Evolutionary conservation across 2,888 invertebrate species (phyloP), one percentile per base, ranked within the genome.

Genomic region (Eupithecia tripunctaria): DNA sequence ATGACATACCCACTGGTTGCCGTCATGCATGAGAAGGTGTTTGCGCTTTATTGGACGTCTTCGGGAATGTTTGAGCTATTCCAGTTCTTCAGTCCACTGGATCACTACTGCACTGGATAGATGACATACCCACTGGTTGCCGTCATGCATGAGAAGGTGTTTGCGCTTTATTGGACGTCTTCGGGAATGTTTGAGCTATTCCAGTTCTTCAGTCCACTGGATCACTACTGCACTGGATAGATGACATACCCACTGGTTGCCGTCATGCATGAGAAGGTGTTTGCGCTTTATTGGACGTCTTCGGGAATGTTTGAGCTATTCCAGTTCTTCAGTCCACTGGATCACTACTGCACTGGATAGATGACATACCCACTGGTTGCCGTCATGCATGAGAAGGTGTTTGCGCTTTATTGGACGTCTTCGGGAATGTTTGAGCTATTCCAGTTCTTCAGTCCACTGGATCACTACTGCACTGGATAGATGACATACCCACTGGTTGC

Each of bases 11-110:
- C 62, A 62, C 32, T 62, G 64, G 25, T 64, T 56, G 56, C 60
- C 64, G 29, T 70, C 32, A 65, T 71, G 74, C 71, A 76, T 72
- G 21, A 25, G 10, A 38, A 63, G 36, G 36, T n/a, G n/a, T 64
- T 38, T 64, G 15, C 38, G 64, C 64, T 64, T 64, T 64, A 64
- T 64, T 38, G 38, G 25, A 36, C 12, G 27, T 63, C 4, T 63
- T 32, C 21, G 3, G 56, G 25, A 56, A 12, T 56, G 56, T 56
- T 56, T 56, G 56, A 5, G 21, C 2, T 56, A 56, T 56, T 56
- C 56, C 56, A 56, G 56, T 56, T 7, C 2, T 2, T 8, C 56
- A 56, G 25, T 56, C 14, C 0, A 56, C 56, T 56, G 47, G 47
- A 51, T 51, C 47, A 8, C 47, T 47, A 47, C 10, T 43, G 43